These are phyloP conservation scores for Drosophila virilis DNA, from an alignment of 1,140 invertebrate species.

Conservation along the genomic window DNA sequence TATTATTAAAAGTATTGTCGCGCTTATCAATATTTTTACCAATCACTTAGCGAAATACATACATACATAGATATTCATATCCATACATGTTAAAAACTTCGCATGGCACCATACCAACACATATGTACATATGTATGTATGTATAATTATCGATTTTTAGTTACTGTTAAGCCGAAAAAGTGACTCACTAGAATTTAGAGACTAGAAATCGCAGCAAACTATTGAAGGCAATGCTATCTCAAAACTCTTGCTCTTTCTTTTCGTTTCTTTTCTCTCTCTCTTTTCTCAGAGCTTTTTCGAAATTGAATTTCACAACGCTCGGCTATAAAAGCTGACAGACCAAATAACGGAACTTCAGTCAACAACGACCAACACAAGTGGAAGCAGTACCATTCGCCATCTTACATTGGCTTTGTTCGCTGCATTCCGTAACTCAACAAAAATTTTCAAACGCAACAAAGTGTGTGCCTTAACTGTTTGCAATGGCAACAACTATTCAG, in stretches of 20 bases:
- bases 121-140: not conserved
- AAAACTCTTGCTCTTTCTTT: not conserved
- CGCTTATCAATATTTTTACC: too few relatives aligned
- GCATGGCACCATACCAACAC: too few relatives aligned
- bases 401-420: slow-evolving; percentile 57
- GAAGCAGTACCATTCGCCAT: slow-evolving; percentile 61
- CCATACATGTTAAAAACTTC: too few relatives aligned
- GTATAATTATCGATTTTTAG: not conserved
- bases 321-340: slow-evolving; percentile 46
- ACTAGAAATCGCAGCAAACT: slow-evolving; percentile 4
- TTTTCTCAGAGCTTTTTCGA: slow-evolving; percentile 51
- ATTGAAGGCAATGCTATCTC: slow-evolving; percentile 3
- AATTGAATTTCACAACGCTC: slow-evolving; percentile 65
- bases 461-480: slow-evolving; percentile 11
- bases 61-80: too few relatives aligned
- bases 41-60: too few relatives aligned
- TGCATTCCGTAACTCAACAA: not conserved
- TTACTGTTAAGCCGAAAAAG: slow-evolving; percentile 4
- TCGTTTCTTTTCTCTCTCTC: not conserved
- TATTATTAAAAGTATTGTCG: too few relatives aligned
- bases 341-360: slow-evolving; percentile 37
- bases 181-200: slow-evolving; percentile 16
- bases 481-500: slow-evolving; percentile 49
- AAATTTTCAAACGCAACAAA: slow-evolving; percentile 20
- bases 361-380: slow-evolving; percentile 38